phyloP scores from a whole-genome alignment of 2,888 invertebrate species.

The Cyclophora albipunctata region DNA sequence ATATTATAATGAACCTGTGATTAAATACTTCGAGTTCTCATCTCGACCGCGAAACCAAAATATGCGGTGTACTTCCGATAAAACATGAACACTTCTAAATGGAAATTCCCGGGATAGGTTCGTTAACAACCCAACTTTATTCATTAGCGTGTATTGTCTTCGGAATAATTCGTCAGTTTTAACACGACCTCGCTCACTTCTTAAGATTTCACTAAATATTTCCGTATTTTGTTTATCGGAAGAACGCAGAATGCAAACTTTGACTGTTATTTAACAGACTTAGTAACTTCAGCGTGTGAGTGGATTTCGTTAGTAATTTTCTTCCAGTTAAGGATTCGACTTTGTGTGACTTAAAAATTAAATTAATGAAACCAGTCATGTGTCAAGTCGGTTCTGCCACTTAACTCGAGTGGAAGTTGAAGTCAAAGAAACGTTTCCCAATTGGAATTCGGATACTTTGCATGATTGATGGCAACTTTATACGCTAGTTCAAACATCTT shows the following conservation, averaged over 20 bases:
- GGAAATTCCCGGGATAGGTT: slow-evolving; percentile 60
- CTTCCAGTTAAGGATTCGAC: background rate
- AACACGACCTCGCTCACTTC: slow-evolving; percentile 49
- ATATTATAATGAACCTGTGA: slow-evolving; percentile 10
- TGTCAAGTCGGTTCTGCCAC: too few species aligned
- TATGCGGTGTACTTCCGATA: slow-evolving; percentile 46
- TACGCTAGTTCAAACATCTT: background rate
- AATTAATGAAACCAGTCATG: too few species aligned
- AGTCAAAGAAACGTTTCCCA: too few species aligned
- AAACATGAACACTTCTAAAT: slow-evolving; percentile 60
- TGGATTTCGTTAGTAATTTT: background rate
- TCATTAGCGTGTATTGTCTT: slow-evolving; percentile 72
- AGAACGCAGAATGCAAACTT: slow-evolving; percentile 45
- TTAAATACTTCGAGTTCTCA: slow-evolving; percentile 15
- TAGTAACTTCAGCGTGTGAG: slow-evolving; percentile 23
- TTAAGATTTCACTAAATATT: slow-evolving; percentile 52
- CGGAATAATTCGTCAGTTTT: slow-evolving; percentile 64
- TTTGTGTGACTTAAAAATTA: too few species aligned
- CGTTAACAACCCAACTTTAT: slow-evolving; percentile 71
- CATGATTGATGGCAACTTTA: background rate
- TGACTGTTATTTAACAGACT: slow-evolving; percentile 43
- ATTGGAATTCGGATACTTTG: background rate
- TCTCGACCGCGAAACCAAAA: slow-evolving; percentile 30
- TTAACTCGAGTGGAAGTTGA: too few species aligned
- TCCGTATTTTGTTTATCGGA: slow-evolving; percentile 61